Base-by-base conservation (phyloP, 2,888 invertebrate species). In the Clistopyga incitator region DNA sequence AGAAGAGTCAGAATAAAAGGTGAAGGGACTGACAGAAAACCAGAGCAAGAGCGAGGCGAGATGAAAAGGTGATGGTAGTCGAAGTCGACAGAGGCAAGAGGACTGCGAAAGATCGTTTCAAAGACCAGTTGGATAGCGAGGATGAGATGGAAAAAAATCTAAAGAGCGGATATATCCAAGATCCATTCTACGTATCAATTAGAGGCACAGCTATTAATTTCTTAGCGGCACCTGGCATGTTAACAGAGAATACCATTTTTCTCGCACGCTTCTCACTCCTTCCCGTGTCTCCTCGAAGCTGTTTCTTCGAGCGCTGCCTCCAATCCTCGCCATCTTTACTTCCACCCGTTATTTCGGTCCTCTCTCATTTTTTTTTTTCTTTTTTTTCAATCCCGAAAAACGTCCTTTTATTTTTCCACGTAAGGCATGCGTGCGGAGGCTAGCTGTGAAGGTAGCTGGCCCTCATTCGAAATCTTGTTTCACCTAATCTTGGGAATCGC, bases 131-230 rank as follows among this genome's bases (percentile, higher is more conserved):
- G 74, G 54, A 86, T 61, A 34, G 76, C 54, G 25, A 29, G 67
- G 64, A 54, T 38, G 38, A 61, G 45, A 65, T 64, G 47, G 56
- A 82, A 75, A 64, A 78, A 42, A 45, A 81, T 82, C n/a, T 47
- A 38, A 38, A 47, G 71, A 81, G 79, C 75, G 78, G 76, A 83
- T 81, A 86, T 74, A 86, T 85, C 80, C 85, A 47, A 87, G 82
- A 87, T 86, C 88, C 87, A 88, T 90, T 90, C 89, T 86, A 91
- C 89, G 91, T 91, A 90, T 91, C 90, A 91, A 91, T 91, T 91
- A 90, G 88, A 88, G 89, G 86, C 82, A 86, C 85, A 84, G 89
- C 89, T 89, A 91, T 91, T 91, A 90, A 90, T 91, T 90, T 89
- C 87, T 87, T 84, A 85, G 88, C 88, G 86, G 88, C 78, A 91